Evolutionary conservation across 2,797 vertebrate genomes (phyloP).

Genomic region (Phoeniculus purpureus): DNA sequence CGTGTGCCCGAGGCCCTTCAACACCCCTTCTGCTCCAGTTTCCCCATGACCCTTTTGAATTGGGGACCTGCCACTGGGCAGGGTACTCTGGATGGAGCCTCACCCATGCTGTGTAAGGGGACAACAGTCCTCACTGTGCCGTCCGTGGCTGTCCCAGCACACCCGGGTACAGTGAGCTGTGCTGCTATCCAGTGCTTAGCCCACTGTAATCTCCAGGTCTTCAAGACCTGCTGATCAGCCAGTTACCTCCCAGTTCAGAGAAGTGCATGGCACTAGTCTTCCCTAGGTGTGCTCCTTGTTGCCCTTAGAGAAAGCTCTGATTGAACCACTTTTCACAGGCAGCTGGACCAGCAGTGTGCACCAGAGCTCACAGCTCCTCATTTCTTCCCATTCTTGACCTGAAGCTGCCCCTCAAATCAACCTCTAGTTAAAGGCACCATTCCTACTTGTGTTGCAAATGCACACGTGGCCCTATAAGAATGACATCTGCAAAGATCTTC

Average conservation of each 20-base stretch:
- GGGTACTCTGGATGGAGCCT: neutral
- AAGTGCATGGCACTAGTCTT: neutral
- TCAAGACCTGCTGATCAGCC: neutral
- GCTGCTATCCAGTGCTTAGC: fast-evolving
- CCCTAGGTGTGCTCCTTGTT: neutral
- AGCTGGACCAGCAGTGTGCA: neutral
- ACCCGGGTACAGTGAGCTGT: fast-evolving
- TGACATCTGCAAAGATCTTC: neutral
- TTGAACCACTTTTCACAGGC: neutral
- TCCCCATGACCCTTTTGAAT: neutral
- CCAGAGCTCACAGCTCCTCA: neutral
- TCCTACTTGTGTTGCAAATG: neutral
- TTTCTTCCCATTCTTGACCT: neutral
- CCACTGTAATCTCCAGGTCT: neutral
- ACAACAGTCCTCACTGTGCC: neutral
- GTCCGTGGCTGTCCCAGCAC: neutral
- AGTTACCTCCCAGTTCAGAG: neutral
- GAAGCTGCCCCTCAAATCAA: neutral
- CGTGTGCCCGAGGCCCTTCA: neutral
- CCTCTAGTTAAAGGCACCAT: neutral
- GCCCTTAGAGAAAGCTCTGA: neutral
- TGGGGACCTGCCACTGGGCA: neutral
- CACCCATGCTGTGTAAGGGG: fast-evolving
- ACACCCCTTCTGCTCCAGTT: neutral
- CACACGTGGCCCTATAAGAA: fast-evolving